Conservation (phyloP, 2,797 vertebrate genomes). For the Aselliscus stoliczkanus region DNA sequence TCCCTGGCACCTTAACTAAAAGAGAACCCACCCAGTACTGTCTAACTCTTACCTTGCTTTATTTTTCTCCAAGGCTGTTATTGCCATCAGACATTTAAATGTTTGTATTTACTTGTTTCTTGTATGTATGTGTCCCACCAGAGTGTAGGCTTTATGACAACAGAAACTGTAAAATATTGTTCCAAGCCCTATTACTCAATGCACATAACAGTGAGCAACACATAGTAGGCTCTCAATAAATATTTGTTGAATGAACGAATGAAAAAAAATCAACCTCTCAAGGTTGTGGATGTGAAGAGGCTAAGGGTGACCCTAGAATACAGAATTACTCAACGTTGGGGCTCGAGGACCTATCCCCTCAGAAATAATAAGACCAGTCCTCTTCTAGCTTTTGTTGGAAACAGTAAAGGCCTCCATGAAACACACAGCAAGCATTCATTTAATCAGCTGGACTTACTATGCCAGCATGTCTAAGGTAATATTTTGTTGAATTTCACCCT, state of each 20-base stretch:
- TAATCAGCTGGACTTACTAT: conserved; percentile 33
- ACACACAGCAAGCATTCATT: neutral
- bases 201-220: neutral
- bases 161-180: neutral
- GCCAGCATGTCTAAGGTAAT: conserved; percentile 40
- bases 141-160: fast-evolving
- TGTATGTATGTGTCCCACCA: neutral
- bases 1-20: neutral
- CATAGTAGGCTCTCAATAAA: neutral
- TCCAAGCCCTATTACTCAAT: neutral
- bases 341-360: neutral
- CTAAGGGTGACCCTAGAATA: neutral
- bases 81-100: neutral
- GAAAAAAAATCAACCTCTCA: neutral
- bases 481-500: conserved; percentile 61
- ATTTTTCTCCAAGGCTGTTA: neutral
- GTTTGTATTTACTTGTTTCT: neutral
- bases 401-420: neutral
- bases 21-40: neutral
- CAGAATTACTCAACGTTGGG: neutral
- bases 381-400: conserved; percentile 18
- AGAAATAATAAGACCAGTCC: neutral
- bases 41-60: neutral
- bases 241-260: neutral
- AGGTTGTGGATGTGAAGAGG: neutral